A percentile compares a stretch with the other conserved stretches of the same genome.
phyloP scores from a whole-genome alignment of 1,140 invertebrate genomes.

The Meteorus sp. region DNA sequence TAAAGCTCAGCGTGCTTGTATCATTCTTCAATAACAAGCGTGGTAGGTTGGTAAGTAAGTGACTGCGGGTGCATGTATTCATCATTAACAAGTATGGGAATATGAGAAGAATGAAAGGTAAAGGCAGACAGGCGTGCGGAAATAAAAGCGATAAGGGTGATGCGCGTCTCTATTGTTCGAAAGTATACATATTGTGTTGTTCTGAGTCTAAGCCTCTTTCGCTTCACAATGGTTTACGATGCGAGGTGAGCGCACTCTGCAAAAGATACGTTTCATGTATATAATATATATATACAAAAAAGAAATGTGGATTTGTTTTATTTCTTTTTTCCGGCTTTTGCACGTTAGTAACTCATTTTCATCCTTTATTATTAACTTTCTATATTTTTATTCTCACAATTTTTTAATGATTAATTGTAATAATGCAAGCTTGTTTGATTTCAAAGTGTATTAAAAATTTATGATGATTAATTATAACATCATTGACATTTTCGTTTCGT shows the following conservation, averaged over 20 bases:
- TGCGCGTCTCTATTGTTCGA: conserved; percentile 42
- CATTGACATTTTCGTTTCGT: too few species aligned
- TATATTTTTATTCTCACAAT: too few species aligned
- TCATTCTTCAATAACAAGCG: neutral
- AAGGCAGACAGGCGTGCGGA: too few species aligned
- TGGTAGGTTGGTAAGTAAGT: neutral
- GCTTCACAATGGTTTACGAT: conserved; percentile 36
- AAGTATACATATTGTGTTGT: conserved; percentile 41
- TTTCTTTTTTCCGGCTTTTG: neutral
- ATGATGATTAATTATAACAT: too few species aligned
- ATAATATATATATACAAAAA: too few species aligned
- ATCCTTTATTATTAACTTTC: too few species aligned
- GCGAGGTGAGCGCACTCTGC: neutral
- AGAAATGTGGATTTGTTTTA: too few species aligned
- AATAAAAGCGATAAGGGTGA: conserved; percentile 43
- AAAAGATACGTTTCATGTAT: conserved; percentile 4
- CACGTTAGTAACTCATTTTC: too few species aligned
- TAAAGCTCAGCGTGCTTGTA: too few species aligned
- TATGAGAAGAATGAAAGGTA: neutral
- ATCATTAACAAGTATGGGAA: conserved; percentile 30
- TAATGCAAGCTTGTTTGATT: too few species aligned
- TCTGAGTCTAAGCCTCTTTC: conserved; percentile 36
- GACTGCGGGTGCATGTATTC: conserved; percentile 12
- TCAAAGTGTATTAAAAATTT: too few species aligned
- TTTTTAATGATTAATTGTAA: too few species aligned